Evolutionary conservation across 1,140 invertebrate species (phyloP).

Genomic region (Leptinotarsa texana): DNA sequence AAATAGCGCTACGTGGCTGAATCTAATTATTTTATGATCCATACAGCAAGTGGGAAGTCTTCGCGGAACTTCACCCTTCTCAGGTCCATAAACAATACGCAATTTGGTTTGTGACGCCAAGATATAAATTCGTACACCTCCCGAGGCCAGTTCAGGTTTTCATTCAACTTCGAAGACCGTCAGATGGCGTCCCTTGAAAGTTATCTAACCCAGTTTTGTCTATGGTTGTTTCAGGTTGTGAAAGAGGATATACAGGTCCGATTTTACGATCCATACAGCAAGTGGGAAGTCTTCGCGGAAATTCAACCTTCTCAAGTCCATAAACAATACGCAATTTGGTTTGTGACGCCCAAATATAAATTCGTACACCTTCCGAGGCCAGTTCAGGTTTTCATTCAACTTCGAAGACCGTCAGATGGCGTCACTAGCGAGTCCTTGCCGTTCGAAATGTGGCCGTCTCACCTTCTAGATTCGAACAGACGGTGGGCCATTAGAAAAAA

Average conservation of each 20-base stretch:
- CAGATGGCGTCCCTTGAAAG: conserved; percentile 66
- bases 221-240: conserved; percentile 60
- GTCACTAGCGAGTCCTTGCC: conserved; percentile 79
- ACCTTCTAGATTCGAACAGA: conserved; percentile 80
- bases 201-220: not conserved
- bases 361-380: conserved; percentile 70
- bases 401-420: conserved; percentile 82
- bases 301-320: conserved; percentile 89
- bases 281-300: conserved; percentile 88
- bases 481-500: conserved; percentile 71
- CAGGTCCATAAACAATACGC: conserved; percentile 95
- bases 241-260: conserved; percentile 90
- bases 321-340: conserved; percentile 89
- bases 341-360: conserved; percentile 79
- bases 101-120: conserved; percentile 82
- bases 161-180: conserved; percentile 83
- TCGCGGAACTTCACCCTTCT: conserved; percentile 82
- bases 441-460: conserved; percentile 80
- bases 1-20: too few species aligned
- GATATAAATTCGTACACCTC: conserved; percentile 71
- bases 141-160: conserved; percentile 75
- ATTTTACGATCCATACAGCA: conserved; percentile 82
- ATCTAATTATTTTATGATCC: conserved; percentile 64
- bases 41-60: conserved; percentile 82
- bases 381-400: conserved; percentile 80